Conservation (phyloP, 35 echinoderm and acorn worm species). For the Apostichopus californicus region DNA sequence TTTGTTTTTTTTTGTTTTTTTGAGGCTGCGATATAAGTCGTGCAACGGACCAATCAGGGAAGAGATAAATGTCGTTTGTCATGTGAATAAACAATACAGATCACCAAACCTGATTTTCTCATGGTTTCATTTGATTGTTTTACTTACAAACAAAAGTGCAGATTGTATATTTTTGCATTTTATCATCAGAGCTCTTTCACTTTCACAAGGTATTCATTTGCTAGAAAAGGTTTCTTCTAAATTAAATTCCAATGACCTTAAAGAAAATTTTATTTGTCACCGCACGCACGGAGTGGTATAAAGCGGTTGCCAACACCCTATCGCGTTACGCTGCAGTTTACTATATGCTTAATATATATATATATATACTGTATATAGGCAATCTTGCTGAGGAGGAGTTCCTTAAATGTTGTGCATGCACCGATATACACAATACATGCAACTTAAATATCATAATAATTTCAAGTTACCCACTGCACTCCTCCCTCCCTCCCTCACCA, state of each 20-base stretch:
- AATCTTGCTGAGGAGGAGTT: too few species aligned
- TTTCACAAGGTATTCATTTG: neutral
- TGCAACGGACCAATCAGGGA: too few species aligned
- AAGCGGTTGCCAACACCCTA: too few species aligned
- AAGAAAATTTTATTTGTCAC: neutral
- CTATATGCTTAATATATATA: too few species aligned
- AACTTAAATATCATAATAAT: too few species aligned
- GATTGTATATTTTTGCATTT: conserved; percentile 24
- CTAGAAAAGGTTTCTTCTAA: neutral
- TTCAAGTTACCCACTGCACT: too few species aligned
- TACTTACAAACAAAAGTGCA: conserved; percentile 15
- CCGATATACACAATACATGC: too few species aligned
- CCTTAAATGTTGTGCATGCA: too few species aligned
- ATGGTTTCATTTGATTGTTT: conserved; percentile 56
- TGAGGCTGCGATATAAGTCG: neutral
- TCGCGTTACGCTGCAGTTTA: too few species aligned
- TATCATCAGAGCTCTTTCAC: neutral
- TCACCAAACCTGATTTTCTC: conserved; percentile 9
- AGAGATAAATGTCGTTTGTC: conserved; percentile 10
- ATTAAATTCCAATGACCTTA: neutral
- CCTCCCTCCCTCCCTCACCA: too few species aligned
- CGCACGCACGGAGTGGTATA: too few species aligned
- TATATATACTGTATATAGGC: too few species aligned
- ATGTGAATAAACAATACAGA: conserved; percentile 2
- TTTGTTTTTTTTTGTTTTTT: neutral